phyloP scores from a whole-genome alignment of 2,113 vertebrate species.

The Elephantulus edwardii region DNA sequence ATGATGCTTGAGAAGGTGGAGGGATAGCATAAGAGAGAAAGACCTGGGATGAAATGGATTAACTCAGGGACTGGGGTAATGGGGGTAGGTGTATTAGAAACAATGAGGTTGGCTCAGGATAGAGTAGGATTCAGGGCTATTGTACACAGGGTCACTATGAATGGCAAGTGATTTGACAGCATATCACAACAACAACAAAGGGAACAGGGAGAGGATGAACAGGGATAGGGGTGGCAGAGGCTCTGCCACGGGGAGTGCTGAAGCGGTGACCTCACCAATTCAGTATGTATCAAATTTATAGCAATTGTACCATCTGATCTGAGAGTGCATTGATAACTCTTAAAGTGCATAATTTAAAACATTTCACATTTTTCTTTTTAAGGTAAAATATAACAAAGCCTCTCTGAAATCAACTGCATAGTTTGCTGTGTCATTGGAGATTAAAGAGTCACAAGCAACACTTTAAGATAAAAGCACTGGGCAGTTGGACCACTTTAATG shows the following conservation, averaged over 20 bases:
- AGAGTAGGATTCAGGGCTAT: too few species aligned
- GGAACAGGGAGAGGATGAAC: too few species aligned
- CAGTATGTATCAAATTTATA: not conserved
- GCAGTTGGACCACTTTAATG: not conserved
- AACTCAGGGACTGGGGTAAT: too few species aligned
- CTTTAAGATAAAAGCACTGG: not conserved
- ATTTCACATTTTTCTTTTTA: not conserved
- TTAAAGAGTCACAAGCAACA: not conserved
- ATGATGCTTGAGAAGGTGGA: too few species aligned
- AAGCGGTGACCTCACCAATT: not conserved
- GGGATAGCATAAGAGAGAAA: too few species aligned
- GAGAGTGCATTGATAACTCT: not conserved
- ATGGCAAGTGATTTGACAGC: too few species aligned
- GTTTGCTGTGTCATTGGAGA: not conserved
- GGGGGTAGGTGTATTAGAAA: too few species aligned
- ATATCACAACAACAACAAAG: too few species aligned
- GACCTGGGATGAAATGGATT: too few species aligned
- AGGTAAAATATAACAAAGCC: conserved; percentile 14
- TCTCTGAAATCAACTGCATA: not conserved
- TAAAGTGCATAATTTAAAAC: not conserved
- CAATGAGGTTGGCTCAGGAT: too few species aligned
- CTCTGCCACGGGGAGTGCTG: not conserved
- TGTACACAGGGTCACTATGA: too few species aligned
- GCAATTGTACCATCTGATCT: not conserved
- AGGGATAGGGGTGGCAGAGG: too few species aligned